Evolutionary conservation across 2,797 vertebrate species (phyloP).

Genomic region (Karalla daura): DNA sequence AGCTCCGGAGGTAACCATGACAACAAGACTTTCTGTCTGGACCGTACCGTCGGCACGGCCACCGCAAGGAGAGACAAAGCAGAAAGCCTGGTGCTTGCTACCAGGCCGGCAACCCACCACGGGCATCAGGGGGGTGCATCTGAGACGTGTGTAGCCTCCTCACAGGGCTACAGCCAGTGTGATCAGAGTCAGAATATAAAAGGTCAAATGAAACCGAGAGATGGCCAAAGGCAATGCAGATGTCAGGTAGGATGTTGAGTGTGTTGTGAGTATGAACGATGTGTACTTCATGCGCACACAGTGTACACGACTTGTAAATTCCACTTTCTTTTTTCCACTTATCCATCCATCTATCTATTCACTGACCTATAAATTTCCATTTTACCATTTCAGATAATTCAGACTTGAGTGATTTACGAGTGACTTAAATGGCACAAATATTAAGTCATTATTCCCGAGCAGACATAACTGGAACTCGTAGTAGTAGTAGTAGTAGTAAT

Average conservation of each 20-base stretch:
- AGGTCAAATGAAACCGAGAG: background rate
- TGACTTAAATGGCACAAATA: no score
- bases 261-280: no score
- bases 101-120: background rate
- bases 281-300: no score
- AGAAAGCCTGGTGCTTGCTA: constrained; percentile 4
- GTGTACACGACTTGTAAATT: no score
- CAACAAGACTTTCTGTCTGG: constrained; percentile 57
- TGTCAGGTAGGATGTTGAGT: background rate
- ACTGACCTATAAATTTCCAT: no score
- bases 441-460: background rate
- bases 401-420: no score
- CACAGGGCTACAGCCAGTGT: no score
- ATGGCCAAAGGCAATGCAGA: background rate
- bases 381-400: no score
- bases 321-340: background rate
- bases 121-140: background rate
- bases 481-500: background rate
- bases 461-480: background rate
- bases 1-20: constrained; percentile 67
- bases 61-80: background rate
- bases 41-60: constrained; percentile 30
- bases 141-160: background rate
- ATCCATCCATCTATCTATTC: no score
- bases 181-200: background rate